phyloP scores from a whole-genome alignment of 1,140 invertebrate genomes.

The Polyergus mexicanus region DNA sequence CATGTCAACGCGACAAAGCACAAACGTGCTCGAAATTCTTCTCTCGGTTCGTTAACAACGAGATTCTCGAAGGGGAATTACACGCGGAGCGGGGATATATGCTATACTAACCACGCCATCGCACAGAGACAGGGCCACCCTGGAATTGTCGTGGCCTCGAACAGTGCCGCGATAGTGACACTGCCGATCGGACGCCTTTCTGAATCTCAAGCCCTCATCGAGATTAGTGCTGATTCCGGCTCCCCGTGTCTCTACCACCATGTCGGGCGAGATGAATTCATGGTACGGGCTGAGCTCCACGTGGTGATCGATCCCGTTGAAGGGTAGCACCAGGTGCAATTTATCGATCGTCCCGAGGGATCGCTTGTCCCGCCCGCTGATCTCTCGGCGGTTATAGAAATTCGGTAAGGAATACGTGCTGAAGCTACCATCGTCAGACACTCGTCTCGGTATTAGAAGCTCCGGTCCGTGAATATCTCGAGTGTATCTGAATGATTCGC shows the following conservation, averaged over 20 bases:
- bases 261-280: constrained; percentile 87
- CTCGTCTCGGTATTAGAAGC: constrained; percentile 86
- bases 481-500: constrained; percentile 80
- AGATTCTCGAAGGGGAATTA: background rate
- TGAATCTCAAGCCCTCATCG: constrained; percentile 76
- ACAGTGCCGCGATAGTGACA: constrained; percentile 88
- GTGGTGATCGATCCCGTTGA: constrained; percentile 85
- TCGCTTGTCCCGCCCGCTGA: constrained; percentile 74
- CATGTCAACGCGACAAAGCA: background rate
- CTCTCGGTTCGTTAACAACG: constrained; percentile 4
- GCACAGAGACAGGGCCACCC: constrained; percentile 88
- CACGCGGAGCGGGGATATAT: background rate
- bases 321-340: constrained; percentile 86
- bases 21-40: background rate
- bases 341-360: constrained; percentile 73
- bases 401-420: constrained; percentile 84
- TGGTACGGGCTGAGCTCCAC: constrained; percentile 87
- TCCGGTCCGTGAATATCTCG: constrained; percentile 84
- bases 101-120: constrained; percentile 88
- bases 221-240: constrained; percentile 72
- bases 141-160: constrained; percentile 85
- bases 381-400: constrained; percentile 81
- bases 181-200: constrained; percentile 77
- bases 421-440: constrained; percentile 85
- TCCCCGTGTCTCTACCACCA: constrained; percentile 87